phyloP scores from a whole-genome alignment of 2,797 vertebrate genomes.

The Knipowitschia caucasica region DNA sequence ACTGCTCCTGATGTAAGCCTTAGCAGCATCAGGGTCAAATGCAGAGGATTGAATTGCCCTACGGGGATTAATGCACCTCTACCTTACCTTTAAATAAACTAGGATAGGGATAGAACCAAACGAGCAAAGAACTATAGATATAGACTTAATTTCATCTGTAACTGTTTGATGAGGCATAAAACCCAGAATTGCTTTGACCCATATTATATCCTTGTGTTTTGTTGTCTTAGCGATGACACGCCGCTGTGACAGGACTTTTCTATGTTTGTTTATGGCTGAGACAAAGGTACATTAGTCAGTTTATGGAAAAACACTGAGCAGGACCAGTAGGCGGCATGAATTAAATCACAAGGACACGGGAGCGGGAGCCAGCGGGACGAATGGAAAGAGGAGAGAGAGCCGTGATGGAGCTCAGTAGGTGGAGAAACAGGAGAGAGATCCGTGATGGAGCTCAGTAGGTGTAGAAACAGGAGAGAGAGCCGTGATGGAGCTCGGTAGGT shows the following conservation, averaged over 20 bases:
- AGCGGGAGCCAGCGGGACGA: slow-evolving; percentile 42
- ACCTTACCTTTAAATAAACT: too few relatives aligned
- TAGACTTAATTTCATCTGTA: too few relatives aligned
- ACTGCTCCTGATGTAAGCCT: too few relatives aligned
- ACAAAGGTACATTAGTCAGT: slow-evolving; percentile 53
- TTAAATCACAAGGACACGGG: slow-evolving; percentile 59
- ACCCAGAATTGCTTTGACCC: too few relatives aligned
- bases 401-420: slow-evolving; percentile 44
- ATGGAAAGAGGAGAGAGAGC: slow-evolving; percentile 44
- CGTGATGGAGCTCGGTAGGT: slow-evolving; percentile 44
- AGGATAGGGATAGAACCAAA: too few relatives aligned
- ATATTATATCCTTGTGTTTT: background rate
- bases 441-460: slow-evolving; percentile 44
- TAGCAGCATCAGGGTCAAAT: too few relatives aligned
- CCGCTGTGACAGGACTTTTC: slow-evolving; percentile 25
- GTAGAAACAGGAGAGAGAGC: slow-evolving; percentile 47
- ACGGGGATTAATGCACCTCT: too few relatives aligned
- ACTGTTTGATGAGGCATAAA: too few relatives aligned
- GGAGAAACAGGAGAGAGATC: slow-evolving; percentile 47
- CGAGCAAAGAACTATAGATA: too few relatives aligned
- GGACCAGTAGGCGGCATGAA: slow-evolving; percentile 67
- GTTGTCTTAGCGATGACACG: background rate
- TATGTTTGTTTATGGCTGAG: slow-evolving; percentile 51
- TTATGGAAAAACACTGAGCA: slow-evolving; percentile 62
- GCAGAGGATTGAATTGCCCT: too few relatives aligned